phyloP scores from a whole-genome alignment of 2,113 vertebrate genomes.

The Heptranchias perlo region DNA sequence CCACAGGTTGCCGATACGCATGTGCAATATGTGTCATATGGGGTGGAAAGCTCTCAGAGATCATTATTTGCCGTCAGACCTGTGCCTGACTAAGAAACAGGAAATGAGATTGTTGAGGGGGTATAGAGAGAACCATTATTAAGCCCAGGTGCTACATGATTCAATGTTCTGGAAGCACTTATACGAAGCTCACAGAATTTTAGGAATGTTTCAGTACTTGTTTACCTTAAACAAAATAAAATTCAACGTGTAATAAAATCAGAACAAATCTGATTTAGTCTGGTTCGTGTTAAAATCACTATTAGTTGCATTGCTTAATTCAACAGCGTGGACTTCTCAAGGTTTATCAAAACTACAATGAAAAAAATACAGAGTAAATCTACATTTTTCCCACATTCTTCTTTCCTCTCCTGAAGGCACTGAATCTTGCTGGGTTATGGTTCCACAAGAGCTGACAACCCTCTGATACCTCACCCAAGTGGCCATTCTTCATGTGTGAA shows the following conservation, averaged over 20 bases:
- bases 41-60: background rate
- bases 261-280: background rate
- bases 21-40: background rate
- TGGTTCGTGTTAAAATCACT: background rate
- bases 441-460: background rate
- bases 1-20: background rate
- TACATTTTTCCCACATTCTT: background rate
- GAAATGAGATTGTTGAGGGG: constrained; percentile 27
- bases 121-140: constrained; percentile 32
- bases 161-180: constrained; percentile 33
- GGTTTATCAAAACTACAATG: background rate
- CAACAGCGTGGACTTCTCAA: background rate
- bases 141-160: constrained; percentile 17
- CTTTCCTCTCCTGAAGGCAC: background rate
- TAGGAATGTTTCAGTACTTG: background rate
- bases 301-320: background rate
- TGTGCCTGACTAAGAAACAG: constrained; percentile 24
- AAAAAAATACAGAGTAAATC: background rate
- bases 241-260: background rate
- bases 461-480: background rate
- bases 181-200: constrained; percentile 24
- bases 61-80: background rate
- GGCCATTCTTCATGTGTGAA: background rate
- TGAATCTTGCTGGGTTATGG: background rate
- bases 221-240: background rate